Evolutionary conservation across 2,113 vertebrate genomes (phyloP), one percentile per base, ranked within the genome.

Genomic region (Pongo abelii): DNA sequence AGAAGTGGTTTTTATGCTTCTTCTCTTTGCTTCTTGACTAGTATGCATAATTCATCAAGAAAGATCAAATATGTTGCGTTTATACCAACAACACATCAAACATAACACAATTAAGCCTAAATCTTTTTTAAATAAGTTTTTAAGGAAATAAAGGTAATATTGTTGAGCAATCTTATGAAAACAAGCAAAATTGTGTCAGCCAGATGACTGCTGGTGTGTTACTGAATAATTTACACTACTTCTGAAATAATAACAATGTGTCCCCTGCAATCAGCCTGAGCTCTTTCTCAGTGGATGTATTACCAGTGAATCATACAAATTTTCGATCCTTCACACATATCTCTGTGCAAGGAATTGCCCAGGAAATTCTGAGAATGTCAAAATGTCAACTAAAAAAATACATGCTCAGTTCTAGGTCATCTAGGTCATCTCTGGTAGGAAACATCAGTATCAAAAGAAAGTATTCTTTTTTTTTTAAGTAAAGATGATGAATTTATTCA

Each of bases 341-440:
- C 95, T 92, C 57, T 78, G n/a, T 81, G 97, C 79, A 97, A 97
- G 95, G 97, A 98, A 98, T 98, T 98, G 98, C 93, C 98, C 93
- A 55, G 98, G 98, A 98, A 98, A 99, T 98, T 98, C 96, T 94
- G 98, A 97, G 61, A 96, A 38, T 38, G 38, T 38, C 81, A 96
- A 97, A 98, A 97, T 6, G 96, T 93, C 96, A 96, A 95, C 84
- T 84, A 80, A 97, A 96, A 85, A 77, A 87, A 83, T 72, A 89
- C 61, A 74, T 38, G 86, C 61, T 70, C 96, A 94, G 50, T 93
- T 88, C 93, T 91, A 79, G 91, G 97, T 96, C 81, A 92, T 89
- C 93, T 92, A 84, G 91, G 97, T 96, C 87, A 92, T 83, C 25
- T 48, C 80, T 93, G 77, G 40, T 69, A 89, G 93, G 88, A 97